Evolutionary conservation across 2,113 vertebrate genomes (phyloP), one percentile per base, ranked within the genome.

Genomic region (Sclerurus mexicanus): DNA sequence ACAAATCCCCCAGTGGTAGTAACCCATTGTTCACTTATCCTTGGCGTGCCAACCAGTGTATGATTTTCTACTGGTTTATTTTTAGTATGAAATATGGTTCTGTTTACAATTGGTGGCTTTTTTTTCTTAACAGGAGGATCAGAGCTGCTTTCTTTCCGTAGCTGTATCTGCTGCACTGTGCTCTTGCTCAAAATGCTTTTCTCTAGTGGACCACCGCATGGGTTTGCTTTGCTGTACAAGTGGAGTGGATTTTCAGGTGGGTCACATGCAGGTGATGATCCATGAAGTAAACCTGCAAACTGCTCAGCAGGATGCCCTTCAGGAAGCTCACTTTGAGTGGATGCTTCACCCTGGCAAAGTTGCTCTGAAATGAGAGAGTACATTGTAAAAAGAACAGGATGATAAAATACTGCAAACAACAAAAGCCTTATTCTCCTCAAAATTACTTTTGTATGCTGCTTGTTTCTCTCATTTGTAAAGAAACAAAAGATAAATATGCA

Each of bases 241-340:
- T 99, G 99, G 93, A 98, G 98, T 23, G 99, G 99, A 40, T 99
- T 99, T 71, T 99, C 99, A 7, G 99, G 99, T 33, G 98, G 98
- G 95, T 99, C 99, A 89, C 98, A 99, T 2, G 98, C 98, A 42
- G 99, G 99, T 53, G 99, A 99, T 4, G 99, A 99, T 63, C 99
- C 99, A 94, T 99, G 99, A 58, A 99, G 99, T 22, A 99, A 98
- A 91, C 99, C 99, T 39, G 98, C 99, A 92, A 99, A 99, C 96
- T 99, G 99, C 79, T 99, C 99, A 9, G 99, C 98, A 0, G 99
- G 97, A 89, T 98, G 98, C 91, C 98, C 99, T 94, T 98, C 98
- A 35, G 98, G 98, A 86, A 98, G 98, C 11, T 99, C 98, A 53
- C 95, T 98, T 77, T 98, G 95, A 33, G 95, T 90, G 28, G 95